Percentiles rank a stretch among this genome's conserved stretches.
These are phyloP conservation scores for Myiagra hebetior DNA, from an alignment of 2,113 vertebrate genomes.

Conservation along the genomic window DNA sequence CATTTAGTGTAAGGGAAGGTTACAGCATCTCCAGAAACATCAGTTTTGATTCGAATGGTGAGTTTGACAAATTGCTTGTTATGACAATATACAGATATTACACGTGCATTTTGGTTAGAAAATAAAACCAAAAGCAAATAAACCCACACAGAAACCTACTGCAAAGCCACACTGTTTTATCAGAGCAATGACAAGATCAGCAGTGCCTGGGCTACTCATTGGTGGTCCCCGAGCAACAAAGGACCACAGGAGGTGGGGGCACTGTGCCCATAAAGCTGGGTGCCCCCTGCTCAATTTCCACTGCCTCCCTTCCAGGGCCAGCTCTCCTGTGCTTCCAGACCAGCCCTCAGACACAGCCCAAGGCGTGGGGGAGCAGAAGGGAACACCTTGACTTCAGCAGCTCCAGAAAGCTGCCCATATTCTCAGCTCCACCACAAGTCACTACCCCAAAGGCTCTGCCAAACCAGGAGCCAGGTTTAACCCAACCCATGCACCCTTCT, in stretches of 20 bases:
- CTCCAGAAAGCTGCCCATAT: not conserved
- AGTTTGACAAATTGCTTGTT: not conserved
- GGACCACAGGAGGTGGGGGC: not conserved
- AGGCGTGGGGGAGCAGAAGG: not conserved
- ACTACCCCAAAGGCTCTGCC: not conserved
- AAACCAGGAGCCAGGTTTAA: not conserved
- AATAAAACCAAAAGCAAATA: not conserved
- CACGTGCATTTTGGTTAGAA: not conserved
- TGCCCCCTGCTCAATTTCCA: not conserved
- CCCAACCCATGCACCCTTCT: not conserved
- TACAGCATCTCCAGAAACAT: not conserved
- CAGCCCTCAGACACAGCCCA: not conserved
- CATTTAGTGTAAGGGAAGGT: not conserved
- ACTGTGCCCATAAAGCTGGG: accelerated
- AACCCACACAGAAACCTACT: not conserved
- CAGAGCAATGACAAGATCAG: not conserved
- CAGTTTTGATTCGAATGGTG: not conserved
- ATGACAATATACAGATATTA: not conserved
- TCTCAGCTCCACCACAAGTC: not conserved
- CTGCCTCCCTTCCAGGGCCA: too few species aligned
- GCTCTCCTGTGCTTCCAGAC: not conserved
- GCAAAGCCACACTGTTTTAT: not conserved
- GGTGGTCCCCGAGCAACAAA: too few species aligned
- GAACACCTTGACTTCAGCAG: not conserved
- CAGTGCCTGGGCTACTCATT: not conserved